Base-by-base conservation (phyloP, 1,140 invertebrate species). In the Theocolax elegans region DNA sequence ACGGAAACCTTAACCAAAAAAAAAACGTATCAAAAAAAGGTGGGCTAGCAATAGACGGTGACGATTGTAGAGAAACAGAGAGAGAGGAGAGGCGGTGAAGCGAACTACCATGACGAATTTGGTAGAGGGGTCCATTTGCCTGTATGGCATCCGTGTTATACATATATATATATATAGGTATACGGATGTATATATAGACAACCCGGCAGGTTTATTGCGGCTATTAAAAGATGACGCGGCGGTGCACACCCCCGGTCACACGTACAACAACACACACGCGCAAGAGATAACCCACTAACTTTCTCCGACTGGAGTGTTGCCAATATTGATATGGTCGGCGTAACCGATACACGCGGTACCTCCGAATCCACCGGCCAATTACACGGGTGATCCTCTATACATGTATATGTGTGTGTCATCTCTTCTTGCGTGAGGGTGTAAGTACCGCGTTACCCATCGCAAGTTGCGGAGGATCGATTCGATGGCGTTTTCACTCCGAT, bases 221-320 rank as follows among this genome's bases (percentile, higher is more conserved):
- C 72, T 68, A 74, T 75, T 74, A 76, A 76, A 76, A 73, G 63
- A 71, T 73, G 73, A 69, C 63, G 68, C 71, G 60, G n/a, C 19
- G 29, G 31, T 8, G 15, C 31, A n/a, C n/a, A n/a, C n/a, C n/a
- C n/a, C n/a, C n/a, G n/a, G n/a, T n/a, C 31, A 35, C 4, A 35
- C 31, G 10, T 10, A 35, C 10, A 35, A 35, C 31, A 35, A 35
- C 31, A 35, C 4, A 35, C 4, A 35, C n/a, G n/a, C n/a, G n/a
- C n/a, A n/a, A n/a, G n/a, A n/a, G n/a, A n/a, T n/a, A n/a, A n/a
- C 53, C 10, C 31, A 6, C 31, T 35, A 4, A 6, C 31, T 35
- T 10, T 35, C 31, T 35, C 31, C 10, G 31, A 6, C 51, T 79
- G 76, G 76, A 76, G 27, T 23, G 1, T 64, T 71, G 77, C 73